Percentiles rank a stretch among this genome's conserved stretches.
phyloP scores from a whole-genome alignment of 2,888 invertebrate species.

The Drosophila hawaiiensis region DNA sequence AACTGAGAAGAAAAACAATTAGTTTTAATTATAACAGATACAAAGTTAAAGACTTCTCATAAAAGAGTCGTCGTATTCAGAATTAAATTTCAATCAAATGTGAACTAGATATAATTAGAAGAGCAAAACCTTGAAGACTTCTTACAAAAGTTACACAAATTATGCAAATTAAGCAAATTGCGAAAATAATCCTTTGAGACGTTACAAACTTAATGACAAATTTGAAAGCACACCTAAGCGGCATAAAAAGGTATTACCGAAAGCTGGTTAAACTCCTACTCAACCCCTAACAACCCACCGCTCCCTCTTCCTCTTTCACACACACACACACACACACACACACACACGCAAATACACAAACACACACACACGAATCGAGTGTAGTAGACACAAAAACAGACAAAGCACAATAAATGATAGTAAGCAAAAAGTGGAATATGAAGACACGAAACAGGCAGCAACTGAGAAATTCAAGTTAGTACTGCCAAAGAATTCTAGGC shows the following conservation, averaged over 20 bases:
- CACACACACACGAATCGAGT: conserved; percentile 1
- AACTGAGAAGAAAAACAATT: not conserved
- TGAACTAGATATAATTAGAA: not conserved
- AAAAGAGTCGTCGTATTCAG: too few relatives aligned
- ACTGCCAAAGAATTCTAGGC: conserved; percentile 16
- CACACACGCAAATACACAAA: not conserved
- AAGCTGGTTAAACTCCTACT: conserved; percentile 38
- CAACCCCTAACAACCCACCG: not conserved
- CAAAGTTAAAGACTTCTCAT: not conserved
- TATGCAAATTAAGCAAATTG: conserved; percentile 40
- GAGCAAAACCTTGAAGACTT: not conserved
- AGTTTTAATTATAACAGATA: not conserved
- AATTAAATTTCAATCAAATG: not conserved
- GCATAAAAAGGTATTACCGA: conserved; percentile 43
- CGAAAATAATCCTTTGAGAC: conserved; percentile 25
- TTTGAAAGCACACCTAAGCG: conserved; percentile 45
- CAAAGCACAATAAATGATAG: conserved; percentile 64
- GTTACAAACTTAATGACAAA: conserved; percentile 50
- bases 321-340: not conserved
- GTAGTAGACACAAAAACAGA: conserved; percentile 25
- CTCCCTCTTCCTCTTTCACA: not conserved
- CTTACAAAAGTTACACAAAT: not conserved
- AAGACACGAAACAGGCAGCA: conserved; percentile 32
- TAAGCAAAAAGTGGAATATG: conserved; percentile 58
- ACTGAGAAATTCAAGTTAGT: conserved; percentile 31